Percentiles rank a stretch among this genome's conserved stretches.
These are phyloP conservation scores for Spatulosminthurus flaviceps DNA, from an alignment of 2,888 invertebrate genomes.

Conservation along the genomic window DNA sequence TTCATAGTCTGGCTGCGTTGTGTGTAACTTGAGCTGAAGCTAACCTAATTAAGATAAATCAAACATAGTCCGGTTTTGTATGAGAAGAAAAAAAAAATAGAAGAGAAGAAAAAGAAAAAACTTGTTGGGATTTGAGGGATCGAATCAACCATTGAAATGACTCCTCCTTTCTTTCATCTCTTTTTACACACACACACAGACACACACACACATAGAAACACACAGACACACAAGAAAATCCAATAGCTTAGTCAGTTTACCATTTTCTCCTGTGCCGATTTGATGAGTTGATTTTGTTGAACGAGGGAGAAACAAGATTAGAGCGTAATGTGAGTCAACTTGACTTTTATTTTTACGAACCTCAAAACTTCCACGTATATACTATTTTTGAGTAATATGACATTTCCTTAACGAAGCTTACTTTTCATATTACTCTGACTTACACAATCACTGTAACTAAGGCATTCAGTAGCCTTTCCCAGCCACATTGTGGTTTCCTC, in stretches of 20 bases:
- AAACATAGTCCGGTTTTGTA: slow-evolving; percentile 34
- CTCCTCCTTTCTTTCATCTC: slow-evolving; percentile 1
- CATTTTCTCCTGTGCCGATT: not conserved
- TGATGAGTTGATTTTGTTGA: slow-evolving; percentile 8
- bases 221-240: not conserved
- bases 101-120: too few species aligned
- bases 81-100: too few species aligned
- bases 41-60: slow-evolving; percentile 41
- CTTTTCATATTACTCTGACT: not conserved
- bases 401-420: slow-evolving; percentile 18
- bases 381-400: not conserved
- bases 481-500: too few species aligned
- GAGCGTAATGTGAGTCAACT: slow-evolving; percentile 24
- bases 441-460: not conserved
- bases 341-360: slow-evolving; percentile 13
- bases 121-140: not conserved
- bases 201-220: not conserved
- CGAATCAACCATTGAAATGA: slow-evolving; percentile 11
- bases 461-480: too few species aligned
- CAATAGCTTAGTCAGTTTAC: not conserved
- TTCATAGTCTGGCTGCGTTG: not conserved
- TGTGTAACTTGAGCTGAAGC: slow-evolving; percentile 33
- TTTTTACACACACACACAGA: not conserved
- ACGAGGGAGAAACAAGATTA: not conserved
- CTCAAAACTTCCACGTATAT: not conserved